Percentiles rank a stretch among this genome's conserved stretches.
These are phyloP conservation scores for Schizotus pectinicornis DNA, from an alignment of 2,888 invertebrate species.

Conservation along the genomic window DNA sequence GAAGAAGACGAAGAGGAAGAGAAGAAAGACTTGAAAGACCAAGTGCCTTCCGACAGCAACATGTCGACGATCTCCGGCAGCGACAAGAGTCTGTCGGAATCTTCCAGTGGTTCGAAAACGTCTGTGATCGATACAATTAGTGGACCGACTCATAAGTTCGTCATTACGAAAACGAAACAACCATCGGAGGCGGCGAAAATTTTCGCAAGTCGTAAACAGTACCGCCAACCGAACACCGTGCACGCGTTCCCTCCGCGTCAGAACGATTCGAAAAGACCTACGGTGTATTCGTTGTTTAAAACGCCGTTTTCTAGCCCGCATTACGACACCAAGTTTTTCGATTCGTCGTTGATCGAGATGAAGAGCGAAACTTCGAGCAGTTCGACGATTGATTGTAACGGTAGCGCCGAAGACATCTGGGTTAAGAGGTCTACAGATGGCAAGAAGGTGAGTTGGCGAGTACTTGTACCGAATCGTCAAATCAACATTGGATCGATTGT, in stretches of 20 bases:
- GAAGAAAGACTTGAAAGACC: constrained; percentile 40
- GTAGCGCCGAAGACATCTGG: constrained; percentile 72
- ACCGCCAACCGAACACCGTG: constrained; percentile 70
- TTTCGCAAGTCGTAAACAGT: constrained; percentile 59
- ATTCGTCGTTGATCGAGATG: constrained; percentile 81
- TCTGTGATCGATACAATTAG: constrained; percentile 57
- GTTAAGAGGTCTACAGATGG: constrained; percentile 64
- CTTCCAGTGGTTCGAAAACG: constrained; percentile 55
- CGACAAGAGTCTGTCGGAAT: constrained; percentile 56
- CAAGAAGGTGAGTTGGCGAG: constrained; percentile 65
- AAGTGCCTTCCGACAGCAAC: constrained; percentile 47
- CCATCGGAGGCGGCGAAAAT: constrained; percentile 59
- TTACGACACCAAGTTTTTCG: constrained; percentile 81
- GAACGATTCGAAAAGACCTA: constrained; percentile 66
- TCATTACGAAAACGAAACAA: constrained; percentile 60
- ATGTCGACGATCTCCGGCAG: constrained; percentile 55
- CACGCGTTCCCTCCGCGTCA: constrained; percentile 64
- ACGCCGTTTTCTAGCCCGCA: constrained; percentile 68
- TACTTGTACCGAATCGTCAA: neutral
- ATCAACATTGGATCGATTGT: neutral
- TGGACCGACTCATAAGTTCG: constrained; percentile 63
- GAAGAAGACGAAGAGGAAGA: constrained; percentile 84
- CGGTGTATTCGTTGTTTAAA: constrained; percentile 66
- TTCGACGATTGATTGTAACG: constrained; percentile 64
- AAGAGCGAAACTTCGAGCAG: constrained; percentile 73